Evolutionary conservation across 2,797 vertebrate species (phyloP).

Genomic region (Setipinna tenuifilis): DNA sequence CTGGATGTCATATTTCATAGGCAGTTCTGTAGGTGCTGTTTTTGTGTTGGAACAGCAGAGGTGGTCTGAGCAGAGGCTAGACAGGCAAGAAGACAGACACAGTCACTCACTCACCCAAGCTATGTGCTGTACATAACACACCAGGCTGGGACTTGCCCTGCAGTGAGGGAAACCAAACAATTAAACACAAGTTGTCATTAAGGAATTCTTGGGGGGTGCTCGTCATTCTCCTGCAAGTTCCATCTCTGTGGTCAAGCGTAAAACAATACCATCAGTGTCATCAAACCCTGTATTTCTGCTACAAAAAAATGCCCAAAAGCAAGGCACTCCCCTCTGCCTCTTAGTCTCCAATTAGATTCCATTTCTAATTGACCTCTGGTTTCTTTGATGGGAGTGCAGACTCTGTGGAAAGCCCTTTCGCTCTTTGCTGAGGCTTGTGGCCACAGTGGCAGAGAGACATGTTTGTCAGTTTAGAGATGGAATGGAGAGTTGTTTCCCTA

Average conservation of each 20-base stretch:
- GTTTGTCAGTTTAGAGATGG: neutral
- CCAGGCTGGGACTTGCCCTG: conserved; percentile 11
- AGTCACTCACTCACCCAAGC: no score
- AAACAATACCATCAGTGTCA: neutral
- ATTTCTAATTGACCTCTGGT: neutral
- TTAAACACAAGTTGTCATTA: neutral
- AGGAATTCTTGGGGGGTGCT: neutral
- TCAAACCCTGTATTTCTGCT: neutral
- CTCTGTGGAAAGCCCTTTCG: neutral
- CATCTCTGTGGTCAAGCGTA: neutral
- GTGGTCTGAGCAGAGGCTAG: neutral
- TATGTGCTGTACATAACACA: neutral
- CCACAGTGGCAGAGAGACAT: neutral
- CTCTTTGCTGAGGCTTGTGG: neutral
- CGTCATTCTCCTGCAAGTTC: neutral
- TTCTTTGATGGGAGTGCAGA: neutral
- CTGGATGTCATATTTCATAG: neutral
- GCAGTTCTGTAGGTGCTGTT: neutral
- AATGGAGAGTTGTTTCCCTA: neutral
- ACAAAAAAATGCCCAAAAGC: neutral
- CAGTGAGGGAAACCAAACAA: neutral
- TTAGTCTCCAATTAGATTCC: neutral
- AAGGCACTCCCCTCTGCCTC: neutral
- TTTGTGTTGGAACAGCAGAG: neutral
- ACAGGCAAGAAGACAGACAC: no score